Percentiles rank a stretch among this genome's conserved stretches.
These are phyloP conservation scores for Hydrozoanthus tunicans DNA, from an alignment of 64 coral and sea anemone genomes.

Conservation along the genomic window DNA sequence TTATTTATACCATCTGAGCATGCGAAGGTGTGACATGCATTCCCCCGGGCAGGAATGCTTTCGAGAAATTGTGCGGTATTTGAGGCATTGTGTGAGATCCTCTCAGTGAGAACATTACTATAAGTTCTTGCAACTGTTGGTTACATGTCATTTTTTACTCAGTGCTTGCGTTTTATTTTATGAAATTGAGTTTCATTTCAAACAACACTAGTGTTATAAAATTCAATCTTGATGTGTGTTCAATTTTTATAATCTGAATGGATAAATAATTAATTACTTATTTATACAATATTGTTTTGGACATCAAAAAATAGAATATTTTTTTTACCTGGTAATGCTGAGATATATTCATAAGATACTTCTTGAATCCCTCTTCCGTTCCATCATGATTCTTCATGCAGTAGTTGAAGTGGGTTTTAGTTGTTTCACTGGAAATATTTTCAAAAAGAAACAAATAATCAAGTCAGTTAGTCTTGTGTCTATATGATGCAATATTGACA, in stretches of 20 bases:
- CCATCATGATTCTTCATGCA: too few species aligned
- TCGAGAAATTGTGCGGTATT: background rate
- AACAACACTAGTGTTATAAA: background rate
- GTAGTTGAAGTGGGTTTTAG: too few species aligned
- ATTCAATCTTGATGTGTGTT: background rate
- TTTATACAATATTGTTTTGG: background rate
- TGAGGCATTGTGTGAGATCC: background rate
- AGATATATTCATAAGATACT: background rate
- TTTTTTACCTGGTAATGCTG: constrained; percentile 17
- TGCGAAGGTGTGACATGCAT: background rate
- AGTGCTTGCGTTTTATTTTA: background rate
- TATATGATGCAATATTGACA: too few species aligned
- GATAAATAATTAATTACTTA: background rate
- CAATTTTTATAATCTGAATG: background rate
- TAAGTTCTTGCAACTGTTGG: background rate
- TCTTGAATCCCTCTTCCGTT: background rate
- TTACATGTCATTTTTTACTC: background rate
- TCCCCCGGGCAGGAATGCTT: background rate
- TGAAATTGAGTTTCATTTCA: background rate
- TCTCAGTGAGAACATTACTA: background rate
- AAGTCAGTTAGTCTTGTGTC: too few species aligned
- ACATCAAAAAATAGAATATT: background rate
- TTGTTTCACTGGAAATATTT: too few species aligned
- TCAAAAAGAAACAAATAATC: too few species aligned
- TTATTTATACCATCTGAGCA: background rate